Base-by-base conservation (phyloP, 1,140 invertebrate genomes). In the Drosophila parvula region DNA sequence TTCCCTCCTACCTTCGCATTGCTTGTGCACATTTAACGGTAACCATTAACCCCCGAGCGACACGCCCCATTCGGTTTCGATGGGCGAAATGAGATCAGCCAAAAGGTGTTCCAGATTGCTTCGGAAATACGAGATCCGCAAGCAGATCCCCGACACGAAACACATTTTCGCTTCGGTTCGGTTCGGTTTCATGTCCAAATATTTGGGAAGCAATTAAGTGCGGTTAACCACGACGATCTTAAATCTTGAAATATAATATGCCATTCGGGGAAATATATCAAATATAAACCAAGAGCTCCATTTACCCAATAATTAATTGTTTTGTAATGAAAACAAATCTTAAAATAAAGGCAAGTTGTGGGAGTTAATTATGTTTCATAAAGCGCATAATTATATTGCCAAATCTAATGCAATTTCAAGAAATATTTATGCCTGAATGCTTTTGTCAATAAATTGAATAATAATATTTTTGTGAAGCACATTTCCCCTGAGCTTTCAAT, bases 81-180 rank as follows among this genome's bases (percentile, higher is more conserved):
- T 27, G 50, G 27, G 28, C 41, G 22, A 34, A 51, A 67, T 41
- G 61, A 68, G 64, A 68, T 67, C 61, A 32, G 27, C n/a, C 12
- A 68, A 58, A 71, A 70, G 43, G 68, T 71, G 65, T 58, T 60
- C 27, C 6, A 14, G 36, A 63, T 60, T 65, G 30, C 11, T 43
- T 30, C 28, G 7, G 40, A 65, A 65, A 55, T 27, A 12, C 11
- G 67, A 56, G 63, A 16, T 22, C 12, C 11, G n/a, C 6, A 30
- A 30, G 50, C 7, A 22, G 50, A 9, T 22, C 40, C 32, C 22
- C 22, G 32, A 47, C 16, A 16, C 43, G 4, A 28, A 60, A 36
- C 18, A 36, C 18, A 60, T 43, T 63, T 32, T 41, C 12, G 28
- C 5, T 18, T 30, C 4, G n/a, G 0, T 34, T 27, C 14, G 30